Conservation (phyloP, 2,888 invertebrate genomes). For the Epiblema foenella region DNA sequence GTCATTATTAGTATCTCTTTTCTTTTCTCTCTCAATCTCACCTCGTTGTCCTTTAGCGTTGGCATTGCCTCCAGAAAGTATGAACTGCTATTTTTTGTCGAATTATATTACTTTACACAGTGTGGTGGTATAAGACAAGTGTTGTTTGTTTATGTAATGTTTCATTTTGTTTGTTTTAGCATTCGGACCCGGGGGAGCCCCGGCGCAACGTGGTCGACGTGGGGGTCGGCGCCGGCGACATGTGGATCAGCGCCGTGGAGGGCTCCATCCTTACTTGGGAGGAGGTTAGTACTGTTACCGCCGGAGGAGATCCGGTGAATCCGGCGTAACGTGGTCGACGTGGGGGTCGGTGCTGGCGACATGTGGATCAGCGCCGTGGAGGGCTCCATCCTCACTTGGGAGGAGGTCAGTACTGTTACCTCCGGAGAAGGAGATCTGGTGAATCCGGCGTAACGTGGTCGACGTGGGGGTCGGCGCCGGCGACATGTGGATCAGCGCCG, state of each 20-base stretch:
- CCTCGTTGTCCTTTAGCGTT: no score
- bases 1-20: no score
- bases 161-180: constrained; percentile 66
- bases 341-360: no score
- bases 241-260: constrained; percentile 89
- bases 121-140: no score
- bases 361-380: no score
- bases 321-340: no score
- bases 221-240: constrained; percentile 80
- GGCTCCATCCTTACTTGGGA: constrained; percentile 79
- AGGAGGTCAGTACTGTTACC: constrained; percentile 52
- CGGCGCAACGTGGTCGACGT: constrained; percentile 63
- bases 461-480: constrained; percentile 75
- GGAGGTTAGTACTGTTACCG: constrained; percentile 61
- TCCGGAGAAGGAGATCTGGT: constrained; percentile 59
- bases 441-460: constrained; percentile 58
- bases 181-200: constrained; percentile 66
- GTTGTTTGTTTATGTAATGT: constrained; percentile 9
- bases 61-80: no score
- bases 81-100: no score
- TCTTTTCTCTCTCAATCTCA: no score
- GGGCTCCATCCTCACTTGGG: constrained; percentile 79
- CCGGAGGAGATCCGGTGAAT: constrained; percentile 84
- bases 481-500: constrained; percentile 89
- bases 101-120: no score